These are phyloP conservation scores for Machimus atricapillus DNA, from an alignment of 2,888 invertebrate species.

Conservation along the genomic window DNA sequence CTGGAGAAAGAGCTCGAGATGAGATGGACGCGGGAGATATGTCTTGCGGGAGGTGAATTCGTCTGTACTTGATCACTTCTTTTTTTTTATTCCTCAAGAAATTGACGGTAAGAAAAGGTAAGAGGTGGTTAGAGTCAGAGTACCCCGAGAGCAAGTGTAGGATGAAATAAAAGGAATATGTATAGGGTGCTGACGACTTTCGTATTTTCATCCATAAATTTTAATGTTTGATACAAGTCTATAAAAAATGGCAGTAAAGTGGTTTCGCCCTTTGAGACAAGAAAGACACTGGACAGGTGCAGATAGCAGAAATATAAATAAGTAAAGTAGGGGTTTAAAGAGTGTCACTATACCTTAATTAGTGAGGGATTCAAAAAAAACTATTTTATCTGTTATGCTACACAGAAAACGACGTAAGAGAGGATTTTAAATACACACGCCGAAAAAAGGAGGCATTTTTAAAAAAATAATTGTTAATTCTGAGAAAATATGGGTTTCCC, in stretches of 20 bases:
- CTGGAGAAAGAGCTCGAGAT: slow-evolving; percentile 18
- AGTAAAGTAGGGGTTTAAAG: not conserved
- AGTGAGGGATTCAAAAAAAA: too few species aligned
- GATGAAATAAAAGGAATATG: not conserved
- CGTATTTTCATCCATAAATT: slow-evolving; percentile 16
- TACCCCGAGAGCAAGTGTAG: not conserved
- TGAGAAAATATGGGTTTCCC: too few species aligned
- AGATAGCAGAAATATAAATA: not conserved
- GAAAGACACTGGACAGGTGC: not conserved
- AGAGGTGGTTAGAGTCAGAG: not conserved
- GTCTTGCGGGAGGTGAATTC: not conserved
- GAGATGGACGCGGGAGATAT: slow-evolving; percentile 24
- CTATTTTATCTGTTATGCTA: too few species aligned
- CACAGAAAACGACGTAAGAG: too few species aligned
- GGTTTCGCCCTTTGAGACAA: not conserved
- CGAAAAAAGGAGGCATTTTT: too few species aligned
- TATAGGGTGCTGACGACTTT: not conserved
- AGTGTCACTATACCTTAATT: not conserved
- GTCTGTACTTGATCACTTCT: slow-evolving; percentile 14
- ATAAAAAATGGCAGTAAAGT: not conserved
- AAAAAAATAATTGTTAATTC: too few species aligned
- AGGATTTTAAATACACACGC: too few species aligned
- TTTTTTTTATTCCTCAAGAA: not conserved
- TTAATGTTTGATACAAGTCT: not conserved
- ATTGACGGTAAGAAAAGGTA: slow-evolving; percentile 24